phyloP scores from a whole-genome alignment of 2,888 invertebrate species.

The Marronus borbonicus region DNA sequence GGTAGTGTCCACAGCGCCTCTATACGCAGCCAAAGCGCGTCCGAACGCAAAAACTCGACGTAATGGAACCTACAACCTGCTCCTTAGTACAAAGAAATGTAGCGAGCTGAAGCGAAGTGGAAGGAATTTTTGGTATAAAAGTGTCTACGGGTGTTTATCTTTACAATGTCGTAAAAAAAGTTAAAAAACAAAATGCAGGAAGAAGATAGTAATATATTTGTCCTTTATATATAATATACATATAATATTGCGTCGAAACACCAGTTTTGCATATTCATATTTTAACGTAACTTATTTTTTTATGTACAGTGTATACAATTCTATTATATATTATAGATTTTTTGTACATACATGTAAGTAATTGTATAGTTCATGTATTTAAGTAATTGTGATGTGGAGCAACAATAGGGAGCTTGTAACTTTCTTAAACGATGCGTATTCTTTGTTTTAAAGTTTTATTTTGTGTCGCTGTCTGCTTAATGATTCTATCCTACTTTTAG shows the following conservation, averaged over 20 bases:
- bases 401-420: no score
- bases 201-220: constrained; percentile 20
- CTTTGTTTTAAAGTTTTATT: no score
- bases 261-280: constrained; percentile 46
- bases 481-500: no score
- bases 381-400: constrained; percentile 21
- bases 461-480: no score
- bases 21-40: constrained; percentile 58
- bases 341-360: constrained; percentile 40
- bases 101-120: neutral
- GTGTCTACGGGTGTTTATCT: constrained; percentile 14
- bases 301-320: constrained; percentile 41
- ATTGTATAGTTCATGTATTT: neutral
- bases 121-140: neutral
- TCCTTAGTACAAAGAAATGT: constrained; percentile 12
- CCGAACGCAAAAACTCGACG: constrained; percentile 66
- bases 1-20: constrained; percentile 61
- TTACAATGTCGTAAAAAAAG: neutral
- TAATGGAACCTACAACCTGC: constrained; percentile 54
- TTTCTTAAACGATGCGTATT: no score
- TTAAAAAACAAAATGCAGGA: neutral
- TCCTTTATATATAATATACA: neutral
- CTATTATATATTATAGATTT: constrained; percentile 3
- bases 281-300: constrained; percentile 38
- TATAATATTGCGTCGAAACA: constrained; percentile 17